These are phyloP conservation scores for Gerris lacustris DNA, from an alignment of 2,888 invertebrate genomes.

Conservation along the genomic window DNA sequence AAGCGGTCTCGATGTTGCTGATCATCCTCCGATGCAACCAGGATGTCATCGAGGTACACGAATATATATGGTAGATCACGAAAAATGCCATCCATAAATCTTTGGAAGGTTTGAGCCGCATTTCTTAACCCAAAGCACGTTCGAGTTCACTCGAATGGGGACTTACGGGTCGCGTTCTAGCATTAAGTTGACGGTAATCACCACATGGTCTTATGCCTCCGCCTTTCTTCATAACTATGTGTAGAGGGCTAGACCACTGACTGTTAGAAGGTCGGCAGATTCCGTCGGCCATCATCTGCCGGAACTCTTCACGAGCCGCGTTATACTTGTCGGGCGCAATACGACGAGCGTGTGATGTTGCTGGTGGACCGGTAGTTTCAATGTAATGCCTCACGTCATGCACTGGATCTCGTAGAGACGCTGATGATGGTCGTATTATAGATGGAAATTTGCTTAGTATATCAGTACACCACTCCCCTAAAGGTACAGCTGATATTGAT, in stretches of 20 bases:
- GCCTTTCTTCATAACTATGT: slow-evolving; percentile 1
- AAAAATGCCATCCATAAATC: slow-evolving; percentile 10
- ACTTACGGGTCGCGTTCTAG: slow-evolving; percentile 8
- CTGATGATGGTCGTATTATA: not conserved
- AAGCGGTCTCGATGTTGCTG: slow-evolving; percentile 22
- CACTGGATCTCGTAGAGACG: not conserved
- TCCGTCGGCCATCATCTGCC: slow-evolving; percentile 35
- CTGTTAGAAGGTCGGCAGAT: slow-evolving; percentile 37
- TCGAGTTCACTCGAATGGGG: slow-evolving; percentile 24
- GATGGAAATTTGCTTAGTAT: slow-evolving; percentile 6
- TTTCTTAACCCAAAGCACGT: slow-evolving; percentile 29
- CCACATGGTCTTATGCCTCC: slow-evolving; percentile 26
- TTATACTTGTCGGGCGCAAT: slow-evolving; percentile 30
- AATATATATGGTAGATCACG: slow-evolving; percentile 27
- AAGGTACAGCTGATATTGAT: not conserved
- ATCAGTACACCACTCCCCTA: not conserved
- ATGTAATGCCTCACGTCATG: not conserved
- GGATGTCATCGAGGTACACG: slow-evolving; percentile 34
- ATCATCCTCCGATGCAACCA: slow-evolving; percentile 29
- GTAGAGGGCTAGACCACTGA: slow-evolving; percentile 36
- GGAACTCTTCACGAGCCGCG: slow-evolving; percentile 26
- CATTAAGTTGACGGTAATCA: slow-evolving; percentile 32
- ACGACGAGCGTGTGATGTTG: slow-evolving; percentile 30
- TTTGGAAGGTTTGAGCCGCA: slow-evolving; percentile 20
- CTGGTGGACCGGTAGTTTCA: slow-evolving; percentile 28